Base-by-base conservation (phyloP, 2,797 vertebrate genomes). In the Poecilia velifera region DNA sequence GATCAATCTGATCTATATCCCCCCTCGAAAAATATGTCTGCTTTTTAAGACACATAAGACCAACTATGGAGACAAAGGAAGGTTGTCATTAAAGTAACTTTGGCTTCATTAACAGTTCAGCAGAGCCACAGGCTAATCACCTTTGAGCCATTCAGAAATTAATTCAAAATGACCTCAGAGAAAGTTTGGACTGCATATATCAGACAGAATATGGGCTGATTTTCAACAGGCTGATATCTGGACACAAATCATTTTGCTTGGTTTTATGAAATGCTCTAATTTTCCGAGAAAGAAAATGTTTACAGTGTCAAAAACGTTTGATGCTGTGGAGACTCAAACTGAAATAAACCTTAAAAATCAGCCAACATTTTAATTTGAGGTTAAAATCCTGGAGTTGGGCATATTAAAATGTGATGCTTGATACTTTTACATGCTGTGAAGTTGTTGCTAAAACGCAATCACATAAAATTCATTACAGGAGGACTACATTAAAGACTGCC, bases 361-460 rank as follows among this genome's bases (percentile, higher is more conserved):
- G 18, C 31, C 72, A 53, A 55, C 14, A 28, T 57, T 28, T 31
- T 59, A 18, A 47, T 66, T 47, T 47, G 4, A 14, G 31, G 75
- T 76, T 64, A 76, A 22, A 14, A 20, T 47, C 10, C 45, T 66
- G 41, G 12, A 66, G 75, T 22, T 10, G 6, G 39, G 8, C 47
- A 6, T 51, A 14, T 68, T 51, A 76, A 51, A 51, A 41, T 49
- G 22, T 49, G 20, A 68, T 25, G 28, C 36, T 22, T 46, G 9
- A 75, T 46, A 45, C 74, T 43, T 31, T n/a, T 64, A 36, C 25
- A 75, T 12, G 43, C 74, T 47, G 57, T 34, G n/a, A 46, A 34
- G 59, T 46, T 28, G 53, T 46, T 22, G 47, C 59, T 46, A 66
- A 76, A 74, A 76, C 36, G 28, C 28, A 64, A 64, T 76, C 57